Evolutionary conservation across 2,888 invertebrate genomes (phyloP).

Genomic region (Diarsia rubi): DNA sequence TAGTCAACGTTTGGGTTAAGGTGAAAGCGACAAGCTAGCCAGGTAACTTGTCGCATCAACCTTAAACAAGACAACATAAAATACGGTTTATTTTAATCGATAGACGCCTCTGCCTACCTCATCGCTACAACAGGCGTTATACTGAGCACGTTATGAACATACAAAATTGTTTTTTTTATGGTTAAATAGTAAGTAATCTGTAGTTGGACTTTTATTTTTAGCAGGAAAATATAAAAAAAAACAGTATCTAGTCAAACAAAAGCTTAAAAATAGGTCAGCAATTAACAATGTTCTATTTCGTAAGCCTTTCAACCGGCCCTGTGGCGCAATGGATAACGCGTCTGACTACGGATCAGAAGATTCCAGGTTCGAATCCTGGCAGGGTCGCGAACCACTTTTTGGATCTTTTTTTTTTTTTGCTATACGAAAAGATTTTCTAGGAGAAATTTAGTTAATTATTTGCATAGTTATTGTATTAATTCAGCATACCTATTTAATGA

Average conservation of each 20-base stretch:
- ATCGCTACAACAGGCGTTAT: neutral
- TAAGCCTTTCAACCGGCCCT: conserved; percentile 79
- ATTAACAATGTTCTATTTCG: conserved; percentile 61
- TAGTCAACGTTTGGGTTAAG: too few relatives aligned
- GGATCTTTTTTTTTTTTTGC: neutral
- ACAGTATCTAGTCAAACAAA: neutral
- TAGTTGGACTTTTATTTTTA: too few relatives aligned
- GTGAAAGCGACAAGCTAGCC: too few relatives aligned
- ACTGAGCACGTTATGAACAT: too few relatives aligned
- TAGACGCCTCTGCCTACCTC: neutral
- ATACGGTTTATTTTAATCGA: neutral
- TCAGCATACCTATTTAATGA: neutral
- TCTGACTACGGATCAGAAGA: conserved; percentile 94
- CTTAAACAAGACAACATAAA: too few relatives aligned
- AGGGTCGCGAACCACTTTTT: conserved; percentile 84
- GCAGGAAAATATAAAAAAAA: neutral
- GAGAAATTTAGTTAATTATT: neutral
- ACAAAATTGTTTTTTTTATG: neutral
- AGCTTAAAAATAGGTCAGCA: neutral
- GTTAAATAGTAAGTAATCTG: neutral
- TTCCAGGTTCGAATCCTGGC: conserved; percentile 93
- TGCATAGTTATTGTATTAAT: neutral
- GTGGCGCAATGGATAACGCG: conserved; percentile 93
- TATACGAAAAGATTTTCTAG: neutral
- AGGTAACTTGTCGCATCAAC: too few relatives aligned